Conservation (phyloP, 2,888 invertebrate genomes). For the Ectemnius lituratus region DNA sequence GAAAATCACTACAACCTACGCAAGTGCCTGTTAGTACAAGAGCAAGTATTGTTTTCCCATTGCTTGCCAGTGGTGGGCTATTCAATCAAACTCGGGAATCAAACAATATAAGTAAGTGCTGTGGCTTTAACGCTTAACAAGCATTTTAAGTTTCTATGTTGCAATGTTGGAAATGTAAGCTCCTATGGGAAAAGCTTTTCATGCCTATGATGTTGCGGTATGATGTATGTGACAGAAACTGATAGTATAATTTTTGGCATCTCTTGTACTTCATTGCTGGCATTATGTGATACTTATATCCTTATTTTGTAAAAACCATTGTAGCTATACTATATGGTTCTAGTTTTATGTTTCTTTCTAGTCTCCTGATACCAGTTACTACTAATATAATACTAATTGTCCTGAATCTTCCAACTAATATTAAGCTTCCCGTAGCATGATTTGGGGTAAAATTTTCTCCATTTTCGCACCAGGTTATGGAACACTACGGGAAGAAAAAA, state of each 20-base stretch:
- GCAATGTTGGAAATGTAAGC: conserved; percentile 10
- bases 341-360: no score
- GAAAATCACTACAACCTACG: conserved; percentile 73
- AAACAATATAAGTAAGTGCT: conserved; percentile 74
- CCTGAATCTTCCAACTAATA: conserved; percentile 4
- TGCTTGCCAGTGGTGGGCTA: conserved; percentile 81
- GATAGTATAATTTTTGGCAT: no score
- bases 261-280: no score
- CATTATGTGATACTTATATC: no score
- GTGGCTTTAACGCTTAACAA: conserved; percentile 15
- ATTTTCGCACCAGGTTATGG: conserved; percentile 83
- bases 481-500: conserved; percentile 84
- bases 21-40: conserved; percentile 84
- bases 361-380: no score
- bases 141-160: conserved; percentile 34
- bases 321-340: no score
- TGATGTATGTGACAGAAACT: no score
- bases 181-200: no score
- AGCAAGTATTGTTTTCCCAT: conserved; percentile 88
- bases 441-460: conserved; percentile 17
- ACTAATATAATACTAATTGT: no score
- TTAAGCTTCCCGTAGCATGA: conserved; percentile 3
- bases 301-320: no score
- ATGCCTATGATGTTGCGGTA: no score
- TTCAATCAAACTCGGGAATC: conserved; percentile 78